These are phyloP conservation scores for Eilema sororculum DNA, from an alignment of 2,888 invertebrate genomes.

Conservation along the genomic window DNA sequence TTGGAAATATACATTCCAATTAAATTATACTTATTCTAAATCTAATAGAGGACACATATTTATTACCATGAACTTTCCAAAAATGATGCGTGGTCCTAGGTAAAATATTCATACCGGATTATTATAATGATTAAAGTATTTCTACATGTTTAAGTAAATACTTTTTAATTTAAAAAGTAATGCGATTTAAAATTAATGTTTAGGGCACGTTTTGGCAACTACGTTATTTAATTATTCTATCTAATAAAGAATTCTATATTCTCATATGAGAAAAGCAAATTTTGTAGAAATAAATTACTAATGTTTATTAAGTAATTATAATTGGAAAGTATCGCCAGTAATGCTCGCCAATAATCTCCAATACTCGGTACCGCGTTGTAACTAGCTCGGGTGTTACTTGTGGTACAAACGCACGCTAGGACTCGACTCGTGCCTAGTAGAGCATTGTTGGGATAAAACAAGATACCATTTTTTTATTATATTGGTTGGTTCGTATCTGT, in stretches of 20 bases:
- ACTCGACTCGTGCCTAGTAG: neutral
- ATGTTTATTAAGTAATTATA: too few species aligned
- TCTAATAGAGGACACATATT: too few species aligned
- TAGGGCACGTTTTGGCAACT: neutral
- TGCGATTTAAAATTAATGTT: neutral
- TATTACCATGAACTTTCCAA: too few species aligned
- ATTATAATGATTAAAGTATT: too few species aligned
- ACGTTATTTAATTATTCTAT: neutral
- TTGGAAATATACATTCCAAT: neutral
- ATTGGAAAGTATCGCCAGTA: neutral
- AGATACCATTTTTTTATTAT: too few species aligned
- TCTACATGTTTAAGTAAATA: neutral
- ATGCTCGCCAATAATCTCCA: neutral
- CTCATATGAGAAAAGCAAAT: neutral
- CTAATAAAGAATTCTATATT: neutral
- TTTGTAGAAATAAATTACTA: too few species aligned
- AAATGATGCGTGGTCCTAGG: too few species aligned
- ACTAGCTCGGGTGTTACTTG: slow-evolving; percentile 1
- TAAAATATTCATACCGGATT: too few species aligned
- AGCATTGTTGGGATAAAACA: neutral
- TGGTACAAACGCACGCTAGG: neutral
- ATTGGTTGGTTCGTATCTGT: neutral
- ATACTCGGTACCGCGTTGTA: neutral
- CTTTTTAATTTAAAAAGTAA: neutral
- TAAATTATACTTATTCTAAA: too few species aligned